Percentiles rank a stretch among this genome's conserved stretches.
phyloP scores from a whole-genome alignment of 2,113 vertebrate species.

The Stomatorhinus ivindoensis region DNA sequence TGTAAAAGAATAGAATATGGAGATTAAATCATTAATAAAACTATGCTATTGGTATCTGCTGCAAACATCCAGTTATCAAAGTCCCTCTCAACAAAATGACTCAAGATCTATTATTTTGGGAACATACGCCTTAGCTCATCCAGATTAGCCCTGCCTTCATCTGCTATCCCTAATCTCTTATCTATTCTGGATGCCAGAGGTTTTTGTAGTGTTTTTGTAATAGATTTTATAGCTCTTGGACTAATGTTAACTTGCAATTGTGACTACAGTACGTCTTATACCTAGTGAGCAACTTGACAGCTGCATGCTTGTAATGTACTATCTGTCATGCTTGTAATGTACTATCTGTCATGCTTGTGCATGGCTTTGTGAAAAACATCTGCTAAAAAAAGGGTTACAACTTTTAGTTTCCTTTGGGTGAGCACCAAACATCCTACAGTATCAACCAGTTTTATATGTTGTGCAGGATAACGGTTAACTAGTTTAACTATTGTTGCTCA shows the following conservation, averaged over 20 bases:
- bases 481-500: neutral
- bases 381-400: neutral
- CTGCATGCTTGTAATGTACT: neutral
- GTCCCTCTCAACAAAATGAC: neutral
- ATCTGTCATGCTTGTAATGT: neutral
- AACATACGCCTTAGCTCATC: neutral
- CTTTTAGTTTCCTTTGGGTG: neutral
- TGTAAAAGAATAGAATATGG: conserved; percentile 4
- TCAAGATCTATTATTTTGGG: neutral
- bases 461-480: neutral
- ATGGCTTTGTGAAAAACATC: neutral
- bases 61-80: neutral
- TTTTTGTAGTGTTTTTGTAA: neutral
- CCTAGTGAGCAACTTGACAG: neutral
- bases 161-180: neutral
- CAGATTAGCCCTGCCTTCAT: neutral
- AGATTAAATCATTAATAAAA: neutral
- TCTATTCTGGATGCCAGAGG: neutral
- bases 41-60: neutral
- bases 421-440: neutral
- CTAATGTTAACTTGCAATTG: neutral
- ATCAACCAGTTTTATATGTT: neutral
- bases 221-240: neutral
- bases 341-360: neutral
- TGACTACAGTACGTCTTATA: neutral